These are phyloP conservation scores for Euglossa dilemma DNA, from an alignment of 1,140 invertebrate species.

Conservation along the genomic window DNA sequence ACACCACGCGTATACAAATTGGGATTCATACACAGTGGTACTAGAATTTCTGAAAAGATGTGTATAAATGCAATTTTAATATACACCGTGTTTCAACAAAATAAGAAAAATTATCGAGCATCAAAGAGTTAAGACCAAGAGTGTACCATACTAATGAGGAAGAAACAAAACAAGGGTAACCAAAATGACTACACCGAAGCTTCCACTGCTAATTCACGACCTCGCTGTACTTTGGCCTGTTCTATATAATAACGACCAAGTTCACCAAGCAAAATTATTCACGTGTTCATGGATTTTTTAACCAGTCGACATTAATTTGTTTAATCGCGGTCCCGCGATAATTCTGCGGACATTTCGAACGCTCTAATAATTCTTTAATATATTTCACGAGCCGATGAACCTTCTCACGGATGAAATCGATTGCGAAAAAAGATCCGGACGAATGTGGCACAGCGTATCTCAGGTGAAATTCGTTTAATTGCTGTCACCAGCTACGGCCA, in stretches of 20 bases:
- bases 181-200: too few relatives aligned
- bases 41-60: too few relatives aligned
- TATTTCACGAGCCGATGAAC: neutral
- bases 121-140: too few relatives aligned
- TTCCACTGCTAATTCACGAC: neutral
- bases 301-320: conserved; percentile 5
- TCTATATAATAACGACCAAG: neutral
- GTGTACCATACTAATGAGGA: too few relatives aligned
- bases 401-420: neutral
- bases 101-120: too few relatives aligned
- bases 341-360: neutral
- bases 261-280: neutral
- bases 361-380: neutral
- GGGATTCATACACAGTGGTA: too few relatives aligned
- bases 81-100: too few relatives aligned
- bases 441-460: neutral
- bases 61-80: too few relatives aligned
- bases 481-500: conserved; percentile 4
- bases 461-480: conserved; percentile 18
- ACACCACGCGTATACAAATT: too few relatives aligned
- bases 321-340: neutral
- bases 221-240: neutral
- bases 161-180: too few relatives aligned
- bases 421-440: neutral
- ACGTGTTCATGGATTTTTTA: neutral